Base-by-base conservation (phyloP, 2,797 vertebrate species). In the Sandelia bainsii region DNA sequence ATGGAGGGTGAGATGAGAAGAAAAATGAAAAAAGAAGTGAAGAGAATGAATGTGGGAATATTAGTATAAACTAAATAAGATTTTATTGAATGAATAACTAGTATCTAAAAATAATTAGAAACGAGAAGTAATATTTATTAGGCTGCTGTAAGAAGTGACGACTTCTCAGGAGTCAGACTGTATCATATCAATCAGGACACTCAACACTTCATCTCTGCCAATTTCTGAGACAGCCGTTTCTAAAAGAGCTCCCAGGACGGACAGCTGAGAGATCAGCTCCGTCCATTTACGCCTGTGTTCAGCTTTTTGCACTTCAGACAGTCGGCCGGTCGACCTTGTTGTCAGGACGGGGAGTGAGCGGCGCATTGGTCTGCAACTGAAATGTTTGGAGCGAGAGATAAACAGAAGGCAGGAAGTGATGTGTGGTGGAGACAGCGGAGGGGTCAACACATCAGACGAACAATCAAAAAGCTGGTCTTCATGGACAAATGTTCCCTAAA, bases 241-340 rank as follows among this genome's bases (percentile, higher is more conserved):
- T 32, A 22, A 62, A 64, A 37, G 52, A 50, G 37, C 37, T 1
- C 22, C 32, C 11, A 37, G 4, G 48, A 52, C 46, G 14, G 75
- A 77, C 79, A 73, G 77, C 66, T 8, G 57, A 77, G 68, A 10
- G 66, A 61, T 75, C 67, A 12, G 60, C 58, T 27, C 20, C 11
- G 49, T 63, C 54, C 61, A 2, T 69, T 72, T 52, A 56, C 77
- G 58, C 39, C 67, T 40, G 1, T 48, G 61, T 75, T 71, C 74
- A 34, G 61, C 29, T 40, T 9, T 2, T 23, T 23, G 51, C 16
- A 8, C 61, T 32, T 51, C 53, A 23, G 25, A 56, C 69, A 37
- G 9, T 37, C 34, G 6, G 6, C 50, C 34, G 6, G 69, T 65
- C 69, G 62, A 14, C 62, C 54, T 51, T 0, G 3, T 13, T 62